Evolutionary conservation across 2,888 invertebrate genomes (phyloP).

Genomic region (Chironomus riparius): DNA sequence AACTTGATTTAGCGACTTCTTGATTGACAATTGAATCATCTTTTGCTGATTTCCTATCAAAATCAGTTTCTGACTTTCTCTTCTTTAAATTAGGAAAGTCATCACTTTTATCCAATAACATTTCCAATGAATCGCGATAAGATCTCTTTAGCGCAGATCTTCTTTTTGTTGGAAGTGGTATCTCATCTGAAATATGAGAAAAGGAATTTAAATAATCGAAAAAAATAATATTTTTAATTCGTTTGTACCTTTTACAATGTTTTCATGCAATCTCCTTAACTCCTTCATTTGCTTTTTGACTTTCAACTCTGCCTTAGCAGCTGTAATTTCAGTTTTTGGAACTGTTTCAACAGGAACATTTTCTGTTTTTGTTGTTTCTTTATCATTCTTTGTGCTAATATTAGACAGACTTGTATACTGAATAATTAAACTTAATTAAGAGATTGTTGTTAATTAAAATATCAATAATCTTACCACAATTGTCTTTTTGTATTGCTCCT

Average conservation of each 20-base stretch:
- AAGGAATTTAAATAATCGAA: too few relatives aligned
- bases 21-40: neutral
- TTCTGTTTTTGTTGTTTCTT: neutral
- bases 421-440: neutral
- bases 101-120: neutral
- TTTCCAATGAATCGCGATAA: neutral
- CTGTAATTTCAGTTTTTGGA: neutral
- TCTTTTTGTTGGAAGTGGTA: neutral
- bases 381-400: neutral
- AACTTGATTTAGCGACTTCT: too few relatives aligned
- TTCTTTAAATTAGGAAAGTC: neutral
- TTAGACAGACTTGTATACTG: too few relatives aligned
- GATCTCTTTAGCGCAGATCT: neutral
- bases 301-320: neutral
- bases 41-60: neutral
- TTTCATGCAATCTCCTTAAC: neutral
- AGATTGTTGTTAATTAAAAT: neutral
- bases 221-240: too few relatives aligned
- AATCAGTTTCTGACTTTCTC: neutral
- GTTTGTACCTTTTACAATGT: neutral
- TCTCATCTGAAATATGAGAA: too few relatives aligned
- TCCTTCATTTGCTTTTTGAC: neutral
- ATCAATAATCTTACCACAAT: neutral
- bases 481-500: neutral
- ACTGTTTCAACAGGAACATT: neutral